Evolutionary conservation across 2,113 vertebrate genomes (phyloP), one percentile per base, ranked within the genome.

Genomic region (Atractosteus spatula): DNA sequence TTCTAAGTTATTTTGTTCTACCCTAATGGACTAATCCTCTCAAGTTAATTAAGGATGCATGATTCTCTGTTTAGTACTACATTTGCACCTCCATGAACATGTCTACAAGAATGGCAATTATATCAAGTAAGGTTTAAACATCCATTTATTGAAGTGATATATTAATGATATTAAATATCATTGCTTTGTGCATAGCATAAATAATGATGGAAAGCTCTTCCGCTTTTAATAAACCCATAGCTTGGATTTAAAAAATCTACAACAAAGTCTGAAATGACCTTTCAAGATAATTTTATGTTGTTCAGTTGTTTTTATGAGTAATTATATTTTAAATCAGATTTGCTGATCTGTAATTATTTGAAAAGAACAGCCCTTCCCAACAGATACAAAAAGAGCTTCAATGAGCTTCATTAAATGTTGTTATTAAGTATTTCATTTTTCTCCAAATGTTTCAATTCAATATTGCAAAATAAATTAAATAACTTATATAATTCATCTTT

Each of bases 211-310:
- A 59, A 59, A 8, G 4, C n/a, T 59, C 11, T 59, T 59, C 57
- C 14, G 57, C 14, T 59, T 59, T 59, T 59, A 16, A 59, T 59
- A 59, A 3, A 13, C 57, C 57, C 57, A 59, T 59, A 59, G 12
- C 12, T 5, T 59, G 56, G 3, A n/a, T 12, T 3, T 12, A 59
- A 59, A 13, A 8, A 59, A 51, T 7, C 47, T 51, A 51, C 47
- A 59, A 59, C 3, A 59, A 59, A 59, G 11, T 59, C 14, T 59
- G 57, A 8, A 59, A 14, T 59, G 57, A 8, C 5, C 57, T 13
- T 59, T 59, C 57, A 59, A 59, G 57, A 59, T 59, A 59, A 59
- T 59, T 59, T 5, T 59, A 59, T 59, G 57, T 59, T 59, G 57
- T 59, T 59, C 57, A 2, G 57, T n/a, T 59, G 57, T 13, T 13